Evolutionary conservation across 1,140 invertebrate species (phyloP), one percentile per base, ranked within the genome.

Genomic region (Lamellibrachia luymesi): DNA sequence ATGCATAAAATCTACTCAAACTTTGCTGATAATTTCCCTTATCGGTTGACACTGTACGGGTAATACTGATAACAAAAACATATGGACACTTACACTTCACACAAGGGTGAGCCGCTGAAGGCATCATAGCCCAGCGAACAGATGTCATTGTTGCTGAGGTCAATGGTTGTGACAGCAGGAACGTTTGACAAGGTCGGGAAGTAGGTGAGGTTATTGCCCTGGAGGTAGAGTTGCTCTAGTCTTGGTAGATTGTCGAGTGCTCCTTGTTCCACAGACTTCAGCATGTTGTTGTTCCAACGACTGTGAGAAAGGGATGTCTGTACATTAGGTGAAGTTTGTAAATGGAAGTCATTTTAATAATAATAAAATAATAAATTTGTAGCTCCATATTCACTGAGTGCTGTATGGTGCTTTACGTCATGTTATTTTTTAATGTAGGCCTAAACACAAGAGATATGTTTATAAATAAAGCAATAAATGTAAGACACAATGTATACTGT

Each of bases 131-230:
- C 92, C 6, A 92, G 8, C 6, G 50, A n/a, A 38, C n/a, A 10
- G 2, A 92, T 92, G 1, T 51, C 27, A 92, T 92, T 92, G 51
- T 56, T 92, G n/a, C 50, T 51, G 49, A 92, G 92, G 27, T 64
- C 50, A 6, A 92, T 17, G 50, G 50, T 92, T 1, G 27, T 50
- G 49, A 92, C 22, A 38, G 27, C 52, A 52, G 49, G 27, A 38
- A 92, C 27, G 27, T 38, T 64, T 38, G 92, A 38, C 92, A 92
- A 8, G n/a, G 92, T 22, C 8, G 92, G 92, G 51, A 92, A 92
- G 27, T 17, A 64, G 0, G 2, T 52, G 27, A 92, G 50, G 50
- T 64, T 52, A 27, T 92, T 92, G 22, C 27, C 27, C 4, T 64
- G 92, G 22, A 92, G 51, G 50, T 51, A 50, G 27, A 92, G 50